Conservation (phyloP, 2,113 vertebrate species). For the Eretmochelys imbricata region DNA sequence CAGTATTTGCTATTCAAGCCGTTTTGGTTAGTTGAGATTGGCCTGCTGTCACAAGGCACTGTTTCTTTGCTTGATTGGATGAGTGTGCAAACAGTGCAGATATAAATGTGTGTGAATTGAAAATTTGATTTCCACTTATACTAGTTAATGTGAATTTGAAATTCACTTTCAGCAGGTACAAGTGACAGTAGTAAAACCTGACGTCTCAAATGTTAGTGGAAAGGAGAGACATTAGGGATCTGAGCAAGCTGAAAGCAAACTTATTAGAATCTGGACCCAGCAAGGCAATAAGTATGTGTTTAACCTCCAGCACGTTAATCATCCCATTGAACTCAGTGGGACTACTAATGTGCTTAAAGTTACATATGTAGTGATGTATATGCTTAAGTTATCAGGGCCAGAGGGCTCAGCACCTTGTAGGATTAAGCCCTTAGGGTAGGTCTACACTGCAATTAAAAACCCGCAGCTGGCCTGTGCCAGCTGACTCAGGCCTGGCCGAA, state of each 20-base stretch:
- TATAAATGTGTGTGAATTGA: neutral
- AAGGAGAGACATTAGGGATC: neutral
- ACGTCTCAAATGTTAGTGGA: neutral
- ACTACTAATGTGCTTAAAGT: neutral
- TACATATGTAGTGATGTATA: neutral
- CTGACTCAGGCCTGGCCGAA: neutral
- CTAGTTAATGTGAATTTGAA: neutral
- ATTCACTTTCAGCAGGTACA: neutral
- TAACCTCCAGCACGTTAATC: neutral
- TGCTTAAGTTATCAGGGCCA: neutral
- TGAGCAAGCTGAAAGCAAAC: neutral
- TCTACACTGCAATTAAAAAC: neutral
- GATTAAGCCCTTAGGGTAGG: neutral
- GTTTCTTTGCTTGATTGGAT: neutral
- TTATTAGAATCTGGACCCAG: neutral
- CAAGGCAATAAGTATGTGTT: neutral
- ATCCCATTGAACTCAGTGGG: neutral
- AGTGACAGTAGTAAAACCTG: neutral
- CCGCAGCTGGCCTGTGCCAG: neutral
- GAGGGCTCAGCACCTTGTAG: neutral
- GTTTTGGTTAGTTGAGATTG: neutral
- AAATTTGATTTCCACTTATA: neutral
- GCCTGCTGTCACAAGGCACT: neutral
- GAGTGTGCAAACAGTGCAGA: neutral
- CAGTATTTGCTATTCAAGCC: neutral